phyloP scores from a whole-genome alignment of 2,113 vertebrate genomes.

The Columbina picui region DNA sequence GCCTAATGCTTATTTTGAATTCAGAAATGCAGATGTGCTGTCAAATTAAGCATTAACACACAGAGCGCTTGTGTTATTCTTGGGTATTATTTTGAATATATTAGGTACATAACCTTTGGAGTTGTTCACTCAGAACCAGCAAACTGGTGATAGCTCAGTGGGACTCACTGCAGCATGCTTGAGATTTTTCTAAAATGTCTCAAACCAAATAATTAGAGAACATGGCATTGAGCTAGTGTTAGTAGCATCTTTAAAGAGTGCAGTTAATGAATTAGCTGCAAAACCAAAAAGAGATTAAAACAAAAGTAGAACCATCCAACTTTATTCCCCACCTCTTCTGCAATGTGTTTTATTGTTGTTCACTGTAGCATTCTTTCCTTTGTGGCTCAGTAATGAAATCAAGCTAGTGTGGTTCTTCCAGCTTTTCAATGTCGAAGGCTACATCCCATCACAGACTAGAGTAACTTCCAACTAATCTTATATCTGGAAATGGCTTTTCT shows the following conservation, averaged over 20 bases:
- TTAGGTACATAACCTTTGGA: slow-evolving; percentile 35
- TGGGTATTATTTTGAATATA: slow-evolving; percentile 19
- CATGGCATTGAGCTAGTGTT: neutral
- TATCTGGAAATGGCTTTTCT: neutral
- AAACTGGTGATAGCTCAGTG: neutral
- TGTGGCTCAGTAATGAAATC: neutral
- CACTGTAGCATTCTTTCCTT: neutral
- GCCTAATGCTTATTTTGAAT: slow-evolving; percentile 40
- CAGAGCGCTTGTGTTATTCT: neutral
- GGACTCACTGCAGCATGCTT: neutral
- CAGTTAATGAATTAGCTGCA: neutral
- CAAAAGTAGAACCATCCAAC: neutral
- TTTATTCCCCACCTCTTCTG: neutral
- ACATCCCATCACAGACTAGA: neutral
- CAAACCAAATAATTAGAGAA: neutral
- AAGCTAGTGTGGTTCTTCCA: neutral
- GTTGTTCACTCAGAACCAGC: neutral
- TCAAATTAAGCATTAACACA: slow-evolving; percentile 59
- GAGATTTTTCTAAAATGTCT: neutral
- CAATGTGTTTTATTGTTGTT: neutral
- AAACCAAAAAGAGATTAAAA: neutral
- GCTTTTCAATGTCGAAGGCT: neutral
- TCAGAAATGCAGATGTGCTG: slow-evolving; percentile 60
- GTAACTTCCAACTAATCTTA: neutral
- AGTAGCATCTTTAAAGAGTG: neutral